Evolutionary conservation across 1,140 invertebrate genomes (phyloP).

Genomic region (Drosophila kikkawai): DNA sequence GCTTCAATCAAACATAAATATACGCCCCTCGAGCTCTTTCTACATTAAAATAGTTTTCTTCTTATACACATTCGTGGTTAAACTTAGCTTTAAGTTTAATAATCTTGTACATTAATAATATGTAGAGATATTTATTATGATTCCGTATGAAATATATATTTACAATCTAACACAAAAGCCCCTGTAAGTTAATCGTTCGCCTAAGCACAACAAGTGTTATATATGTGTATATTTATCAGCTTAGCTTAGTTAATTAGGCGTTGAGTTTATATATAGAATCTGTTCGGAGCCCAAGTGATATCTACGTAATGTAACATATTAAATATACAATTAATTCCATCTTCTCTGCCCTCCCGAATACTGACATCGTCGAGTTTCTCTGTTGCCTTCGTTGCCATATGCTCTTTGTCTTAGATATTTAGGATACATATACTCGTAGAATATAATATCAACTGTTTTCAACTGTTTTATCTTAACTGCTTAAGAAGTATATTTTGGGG

Average conservation of each 20-base stretch:
- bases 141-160: slow-evolving; percentile 52
- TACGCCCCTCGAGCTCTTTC: slow-evolving; percentile 54
- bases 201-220: slow-evolving; percentile 42
- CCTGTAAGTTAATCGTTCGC: slow-evolving; percentile 75
- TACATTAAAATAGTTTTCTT: slow-evolving; percentile 77
- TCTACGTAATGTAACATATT: slow-evolving; percentile 51
- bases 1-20: slow-evolving; percentile 70
- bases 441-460: slow-evolving; percentile 73
- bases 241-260: slow-evolving; percentile 30
- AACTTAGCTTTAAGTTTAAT: slow-evolving; percentile 33
- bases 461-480: slow-evolving; percentile 70
- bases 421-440: slow-evolving; percentile 23
- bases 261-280: slow-evolving; percentile 59
- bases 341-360: slow-evolving; percentile 56
- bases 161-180: slow-evolving; percentile 79
- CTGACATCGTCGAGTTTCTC: slow-evolving; percentile 78
- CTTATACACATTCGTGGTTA: slow-evolving; percentile 39
- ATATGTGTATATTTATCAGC: slow-evolving; percentile 21
- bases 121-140: slow-evolving; percentile 40
- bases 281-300: slow-evolving; percentile 57
- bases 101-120: slow-evolving; percentile 33
- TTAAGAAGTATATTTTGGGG: slow-evolving; percentile 54
- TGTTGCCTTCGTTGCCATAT: slow-evolving; percentile 32
- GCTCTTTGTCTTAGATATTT: slow-evolving; percentile 24
- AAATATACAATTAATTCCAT: slow-evolving; percentile 62